These are phyloP conservation scores for Aphelocoma californica DNA, from an alignment of 2,797 vertebrate species.

Conservation along the genomic window DNA sequence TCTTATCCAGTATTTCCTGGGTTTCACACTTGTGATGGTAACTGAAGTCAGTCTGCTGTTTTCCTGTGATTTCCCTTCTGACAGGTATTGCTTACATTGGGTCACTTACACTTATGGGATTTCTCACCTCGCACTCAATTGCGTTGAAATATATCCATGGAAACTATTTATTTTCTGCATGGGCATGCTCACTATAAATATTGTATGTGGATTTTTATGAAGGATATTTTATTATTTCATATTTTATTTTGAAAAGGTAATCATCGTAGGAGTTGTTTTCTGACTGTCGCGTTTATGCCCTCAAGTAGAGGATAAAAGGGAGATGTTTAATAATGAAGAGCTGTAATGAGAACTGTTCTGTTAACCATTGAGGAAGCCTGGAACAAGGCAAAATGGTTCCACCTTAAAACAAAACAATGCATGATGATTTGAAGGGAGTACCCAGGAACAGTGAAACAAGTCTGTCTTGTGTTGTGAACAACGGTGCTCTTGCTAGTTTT, in stretches of 20 bases:
- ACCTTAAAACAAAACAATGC: not conserved
- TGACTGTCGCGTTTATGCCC: not conserved
- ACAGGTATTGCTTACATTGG: accelerated
- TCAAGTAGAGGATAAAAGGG: not conserved
- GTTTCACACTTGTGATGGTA: not conserved
- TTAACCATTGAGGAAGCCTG: not conserved
- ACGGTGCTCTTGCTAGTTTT: not conserved
- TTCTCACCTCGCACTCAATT: not conserved
- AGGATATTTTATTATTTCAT: not conserved
- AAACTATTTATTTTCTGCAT: not conserved
- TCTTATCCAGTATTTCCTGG: not conserved
- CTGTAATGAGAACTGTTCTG: not conserved
- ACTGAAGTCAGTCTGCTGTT: not conserved
- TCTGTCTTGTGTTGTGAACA: not conserved
- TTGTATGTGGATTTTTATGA: not conserved
- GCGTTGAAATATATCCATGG: not conserved
- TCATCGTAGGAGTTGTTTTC: not conserved
- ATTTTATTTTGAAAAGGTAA: not conserved
- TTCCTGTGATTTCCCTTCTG: not conserved
- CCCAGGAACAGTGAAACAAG: not conserved
- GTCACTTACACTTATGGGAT: not conserved
- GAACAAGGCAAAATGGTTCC: not conserved
- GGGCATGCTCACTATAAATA: not conserved
- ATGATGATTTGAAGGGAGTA: not conserved
- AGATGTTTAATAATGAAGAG: not conserved